These are phyloP conservation scores for Ferdinandea cuprea DNA, from an alignment of 2,888 invertebrate genomes.

Conservation along the genomic window DNA sequence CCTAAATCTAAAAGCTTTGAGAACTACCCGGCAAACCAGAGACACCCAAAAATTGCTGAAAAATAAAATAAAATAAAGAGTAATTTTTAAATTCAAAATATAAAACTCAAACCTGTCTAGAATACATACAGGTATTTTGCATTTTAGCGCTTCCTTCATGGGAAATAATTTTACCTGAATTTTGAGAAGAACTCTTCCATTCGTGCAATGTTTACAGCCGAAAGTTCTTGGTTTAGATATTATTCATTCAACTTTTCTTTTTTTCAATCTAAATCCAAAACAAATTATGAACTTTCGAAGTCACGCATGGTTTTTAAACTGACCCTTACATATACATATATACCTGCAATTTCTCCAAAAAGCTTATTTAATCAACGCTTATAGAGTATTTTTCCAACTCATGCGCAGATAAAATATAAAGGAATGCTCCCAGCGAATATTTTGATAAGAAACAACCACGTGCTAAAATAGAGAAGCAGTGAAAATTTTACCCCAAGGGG, in stretches of 20 bases:
- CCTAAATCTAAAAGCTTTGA: slow-evolving; percentile 11
- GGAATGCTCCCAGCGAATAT: neutral
- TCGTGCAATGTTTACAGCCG: no score
- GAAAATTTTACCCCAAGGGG: slow-evolving; percentile 30
- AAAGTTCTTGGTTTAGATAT: no score
- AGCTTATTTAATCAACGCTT: slow-evolving; percentile 27
- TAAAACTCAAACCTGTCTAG: no score
- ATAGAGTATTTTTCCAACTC: slow-evolving; percentile 22
- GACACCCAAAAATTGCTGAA: slow-evolving; percentile 14
- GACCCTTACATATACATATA: neutral
- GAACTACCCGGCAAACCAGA: neutral
- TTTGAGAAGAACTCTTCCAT: no score
- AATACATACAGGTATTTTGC: no score
- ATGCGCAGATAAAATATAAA: slow-evolving; percentile 28
- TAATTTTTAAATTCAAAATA: neutral
- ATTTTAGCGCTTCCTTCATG: no score
- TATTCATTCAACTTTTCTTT: no score
- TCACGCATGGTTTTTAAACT: no score
- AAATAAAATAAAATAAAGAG: neutral
- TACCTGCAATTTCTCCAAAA: neutral
- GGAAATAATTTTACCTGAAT: no score
- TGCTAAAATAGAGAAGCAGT: slow-evolving; percentile 37
- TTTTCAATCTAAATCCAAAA: no score
- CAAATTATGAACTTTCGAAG: no score
- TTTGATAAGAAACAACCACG: slow-evolving; percentile 61